A percentile compares a stretch with the other conserved stretches of the same genome.
These are phyloP conservation scores for Sebastes kiyomatsui DNA, from an alignment of 2,797 vertebrate species.

Conservation along the genomic window DNA sequence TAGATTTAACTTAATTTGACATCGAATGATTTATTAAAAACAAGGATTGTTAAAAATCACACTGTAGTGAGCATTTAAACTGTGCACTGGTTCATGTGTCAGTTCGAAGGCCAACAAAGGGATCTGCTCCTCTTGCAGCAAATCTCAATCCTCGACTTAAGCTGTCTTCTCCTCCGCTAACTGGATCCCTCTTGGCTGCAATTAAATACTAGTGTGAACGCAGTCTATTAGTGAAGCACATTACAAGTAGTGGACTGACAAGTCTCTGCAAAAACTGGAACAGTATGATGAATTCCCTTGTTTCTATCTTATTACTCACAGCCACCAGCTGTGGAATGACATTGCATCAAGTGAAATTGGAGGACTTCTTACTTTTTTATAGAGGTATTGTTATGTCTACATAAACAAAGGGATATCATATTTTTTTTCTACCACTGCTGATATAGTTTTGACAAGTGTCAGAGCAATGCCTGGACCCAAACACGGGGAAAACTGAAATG, in stretches of 20 bases:
- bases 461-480: slow-evolving; percentile 33
- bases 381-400: not conserved
- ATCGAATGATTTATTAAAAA: not conserved
- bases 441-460: slow-evolving; percentile 44
- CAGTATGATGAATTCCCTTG: not conserved
- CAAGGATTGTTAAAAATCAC: not conserved
- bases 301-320: not conserved
- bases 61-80: not conserved
- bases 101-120: not conserved
- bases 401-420: not conserved
- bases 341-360: not conserved
- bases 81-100: not conserved
- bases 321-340: not conserved
- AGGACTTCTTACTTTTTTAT: not conserved
- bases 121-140: not conserved
- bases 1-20: not conserved
- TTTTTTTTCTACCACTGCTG: not conserved
- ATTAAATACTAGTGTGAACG: slow-evolving; percentile 14
- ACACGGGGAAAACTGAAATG: slow-evolving; percentile 43
- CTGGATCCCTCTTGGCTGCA: not conserved
- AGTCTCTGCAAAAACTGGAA: not conserved
- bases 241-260: slow-evolving; percentile 5
- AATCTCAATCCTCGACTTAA: not conserved
- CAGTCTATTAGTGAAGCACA: slow-evolving; percentile 9
- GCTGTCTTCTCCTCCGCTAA: not conserved